Evolutionary conservation across 2,797 vertebrate species (phyloP), one percentile per base, ranked within the genome.

Genomic region (Pyrrhura leucotis): DNA sequence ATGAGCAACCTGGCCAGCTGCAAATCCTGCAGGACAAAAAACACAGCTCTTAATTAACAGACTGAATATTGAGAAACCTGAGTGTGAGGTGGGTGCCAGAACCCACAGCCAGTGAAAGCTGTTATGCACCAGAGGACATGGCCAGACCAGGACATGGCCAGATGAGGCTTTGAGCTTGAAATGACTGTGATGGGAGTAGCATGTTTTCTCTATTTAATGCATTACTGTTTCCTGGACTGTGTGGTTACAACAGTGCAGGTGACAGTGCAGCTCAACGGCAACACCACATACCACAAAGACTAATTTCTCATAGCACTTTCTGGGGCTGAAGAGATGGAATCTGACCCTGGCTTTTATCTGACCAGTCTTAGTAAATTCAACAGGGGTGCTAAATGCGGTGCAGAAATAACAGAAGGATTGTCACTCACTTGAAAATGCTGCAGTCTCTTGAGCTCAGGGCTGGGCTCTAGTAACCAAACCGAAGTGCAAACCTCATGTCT

Each of bases 41-140:
- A 85, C 0, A 0, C 53, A 51, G 28, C 62, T 58, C 45, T 81
- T 74, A 56, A 89, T 62, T 71, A 88, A 92, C 3, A 79, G 54
- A 82, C 1, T 47, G 40, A 82, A 88, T 59, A 63, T 37, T 86
- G 82, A 96, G 85, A 96, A 95, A 95, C 29, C 37, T 23, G 39
- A 63, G 35, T 31, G 78, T 7, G 6, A 82, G 31, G 59, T 20
- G 10, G 66, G 76, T 88, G 88, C 94, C 85, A 82, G 89, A 93
- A 85, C 66, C 73, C 88, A 42, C 89, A 96, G 89, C 47, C 76
- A 97, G 95, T 82, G 96, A 96, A 96, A 96, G 94, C 88, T 94
- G 84, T 91, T 67, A 92, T 1, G 31, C 92, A 88, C n/a, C 89
- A 93, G 85, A 92, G 66, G 54, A 92, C 82, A 51, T 9, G 85